Percentiles rank a stretch among this genome's conserved stretches.
phyloP scores from a whole-genome alignment of 2,888 invertebrate genomes.

The Omphaloscelis lunosa region DNA sequence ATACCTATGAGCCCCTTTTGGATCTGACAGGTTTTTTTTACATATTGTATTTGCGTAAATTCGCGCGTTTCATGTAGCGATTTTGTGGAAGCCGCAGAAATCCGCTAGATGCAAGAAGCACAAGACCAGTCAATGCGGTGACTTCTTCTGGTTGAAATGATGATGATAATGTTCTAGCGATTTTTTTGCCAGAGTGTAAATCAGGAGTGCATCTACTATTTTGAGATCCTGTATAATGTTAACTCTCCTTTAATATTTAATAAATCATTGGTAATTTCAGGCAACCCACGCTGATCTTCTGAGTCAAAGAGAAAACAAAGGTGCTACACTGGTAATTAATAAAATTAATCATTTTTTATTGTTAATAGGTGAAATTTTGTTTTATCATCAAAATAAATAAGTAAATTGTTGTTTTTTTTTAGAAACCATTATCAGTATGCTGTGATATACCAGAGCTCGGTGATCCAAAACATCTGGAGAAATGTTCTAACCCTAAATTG shows the following conservation, averaged over 20 bases:
- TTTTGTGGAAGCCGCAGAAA: no score
- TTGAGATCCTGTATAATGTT: background rate
- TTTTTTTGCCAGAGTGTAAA: background rate
- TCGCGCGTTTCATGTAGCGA: no score
- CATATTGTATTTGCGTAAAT: no score
- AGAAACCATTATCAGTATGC: constrained; percentile 88
- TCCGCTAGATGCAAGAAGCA: no score
- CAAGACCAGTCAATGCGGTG: no score
- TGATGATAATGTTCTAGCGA: no score
- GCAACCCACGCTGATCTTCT: constrained; percentile 71
- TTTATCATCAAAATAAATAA: background rate
- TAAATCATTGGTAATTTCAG: constrained; percentile 65
- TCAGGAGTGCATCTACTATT: background rate
- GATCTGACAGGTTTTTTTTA: no score
- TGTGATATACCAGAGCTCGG: constrained; percentile 88
- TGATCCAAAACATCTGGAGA: constrained; percentile 75
- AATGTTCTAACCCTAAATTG: constrained; percentile 82
- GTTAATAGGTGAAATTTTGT: background rate
- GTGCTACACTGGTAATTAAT: constrained; percentile 79
- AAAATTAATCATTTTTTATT: background rate
- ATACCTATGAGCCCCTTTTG: no score
- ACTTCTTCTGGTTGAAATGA: no score
- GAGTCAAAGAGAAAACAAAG: constrained; percentile 70
- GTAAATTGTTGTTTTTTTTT: constrained; percentile 56
- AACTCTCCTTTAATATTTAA: background rate